Evolutionary conservation across 2,888 invertebrate species (phyloP), one percentile per base, ranked within the genome.

Genomic region (Nymphalis c-album): DNA sequence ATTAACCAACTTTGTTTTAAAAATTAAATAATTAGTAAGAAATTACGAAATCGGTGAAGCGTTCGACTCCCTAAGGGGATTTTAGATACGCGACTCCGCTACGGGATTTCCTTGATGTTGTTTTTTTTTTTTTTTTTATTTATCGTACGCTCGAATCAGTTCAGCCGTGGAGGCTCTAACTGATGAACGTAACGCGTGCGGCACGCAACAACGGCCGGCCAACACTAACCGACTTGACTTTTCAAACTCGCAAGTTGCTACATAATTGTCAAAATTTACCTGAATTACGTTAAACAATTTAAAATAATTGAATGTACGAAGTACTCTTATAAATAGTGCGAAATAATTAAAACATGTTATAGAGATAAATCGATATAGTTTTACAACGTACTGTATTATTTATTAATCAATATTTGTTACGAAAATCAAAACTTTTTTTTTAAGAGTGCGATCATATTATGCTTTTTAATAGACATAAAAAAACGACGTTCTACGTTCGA

Each of bases 161-260:
- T 86, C 86, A 86, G 82, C 86, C 85, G 77, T 60, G 59, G 63
- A 74, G 84, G 86, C 83, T 86, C 86, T 86, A 86, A 85, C 86
- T 78, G 82, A 75, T 71, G 69, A 64, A 72, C 70, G 75, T 58
- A 65, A 65, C 73, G 71, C 85, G 85, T 82, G 81, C 81, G 80
- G 79, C 80, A 75, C 78, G 80, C 76, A 76, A 57, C 73, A 77
- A 75, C 77, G 80, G 76, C 79, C 80, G 82, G 71, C 59, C 69
- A 65, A 73, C 74, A 83, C 83, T 83, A 80, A 55, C 59, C 35
- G 17, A 26, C 18, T 53, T 53, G 26, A 55, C 26, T 35, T 31
- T n/a, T 55, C 22, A 4, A 26, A 51, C 26, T 47, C 13, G 35
- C 7, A 60, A 64, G 63, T 68, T 68, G 40, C 63, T 60, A 60